Evolutionary conservation across 2,797 vertebrate species (phyloP).

Genomic region (Protosalanx chinensis): DNA sequence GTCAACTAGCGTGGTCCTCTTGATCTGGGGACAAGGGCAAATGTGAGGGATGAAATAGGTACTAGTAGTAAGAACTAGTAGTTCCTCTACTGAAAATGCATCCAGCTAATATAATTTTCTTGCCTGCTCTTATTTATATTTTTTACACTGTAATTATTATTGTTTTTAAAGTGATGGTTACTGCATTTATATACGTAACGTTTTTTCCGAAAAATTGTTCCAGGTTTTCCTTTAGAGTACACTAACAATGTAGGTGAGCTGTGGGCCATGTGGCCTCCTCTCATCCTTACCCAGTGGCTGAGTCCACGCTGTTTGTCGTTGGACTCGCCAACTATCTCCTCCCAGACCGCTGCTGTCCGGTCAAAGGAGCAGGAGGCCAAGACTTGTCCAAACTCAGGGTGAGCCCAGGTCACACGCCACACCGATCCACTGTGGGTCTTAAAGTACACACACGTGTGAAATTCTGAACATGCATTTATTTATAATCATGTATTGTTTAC

Average conservation of each 20-base stretch:
- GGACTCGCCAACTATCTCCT: conserved; percentile 98
- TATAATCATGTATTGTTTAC: background rate
- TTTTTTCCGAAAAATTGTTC: background rate
- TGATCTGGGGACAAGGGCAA: conserved; percentile 75
- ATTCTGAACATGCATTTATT: background rate
- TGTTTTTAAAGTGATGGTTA: background rate
- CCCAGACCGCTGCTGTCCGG: conserved; percentile 96
- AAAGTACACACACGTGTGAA: background rate
- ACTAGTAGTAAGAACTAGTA: too few species aligned
- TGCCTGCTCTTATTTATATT: background rate
- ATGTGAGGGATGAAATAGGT: background rate
- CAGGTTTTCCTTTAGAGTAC: background rate
- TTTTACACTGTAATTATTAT: too few species aligned
- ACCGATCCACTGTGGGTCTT: conserved; percentile 97
- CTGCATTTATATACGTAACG: background rate
- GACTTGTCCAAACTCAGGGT: conserved; percentile 98
- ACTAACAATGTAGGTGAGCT: background rate
- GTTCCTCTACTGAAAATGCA: background rate
- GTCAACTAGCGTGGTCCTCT: conserved; percentile 95
- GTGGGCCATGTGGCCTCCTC: background rate
- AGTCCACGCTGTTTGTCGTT: conserved; percentile 96
- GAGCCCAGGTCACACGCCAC: conserved; percentile 97
- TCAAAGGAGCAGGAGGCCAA: conserved; percentile 96
- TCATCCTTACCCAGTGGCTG: conserved; percentile 87
- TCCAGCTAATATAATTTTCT: background rate